These are phyloP conservation scores for Limnephilus rhombicus DNA, from an alignment of 2,888 invertebrate species.

Conservation along the genomic window DNA sequence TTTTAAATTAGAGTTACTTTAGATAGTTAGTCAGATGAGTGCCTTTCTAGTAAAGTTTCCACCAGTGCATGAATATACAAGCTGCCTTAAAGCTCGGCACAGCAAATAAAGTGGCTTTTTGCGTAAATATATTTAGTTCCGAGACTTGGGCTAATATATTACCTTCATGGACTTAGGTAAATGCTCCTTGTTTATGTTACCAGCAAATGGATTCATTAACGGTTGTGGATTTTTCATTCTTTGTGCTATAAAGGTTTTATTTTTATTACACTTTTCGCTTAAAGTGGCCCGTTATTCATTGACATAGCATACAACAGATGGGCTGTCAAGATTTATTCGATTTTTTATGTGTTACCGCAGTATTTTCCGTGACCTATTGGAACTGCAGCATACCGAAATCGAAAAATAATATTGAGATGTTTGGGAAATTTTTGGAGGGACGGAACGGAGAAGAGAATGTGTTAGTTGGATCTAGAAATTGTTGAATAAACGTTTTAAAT, in stretches of 20 bases:
- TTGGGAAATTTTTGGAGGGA: no score
- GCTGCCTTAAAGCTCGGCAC: not conserved
- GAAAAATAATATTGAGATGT: not conserved
- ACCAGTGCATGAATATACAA: not conserved
- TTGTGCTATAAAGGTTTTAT: conserved; percentile 4
- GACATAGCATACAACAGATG: not conserved
- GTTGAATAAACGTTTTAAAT: no score
- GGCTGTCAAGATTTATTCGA: not conserved
- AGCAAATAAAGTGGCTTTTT: conserved; percentile 33
- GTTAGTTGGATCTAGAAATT: no score
- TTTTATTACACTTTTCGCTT: not conserved
- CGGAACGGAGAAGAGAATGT: no score
- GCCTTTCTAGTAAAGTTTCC: not conserved
- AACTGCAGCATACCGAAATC: not conserved
- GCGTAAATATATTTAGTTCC: conserved; percentile 21
- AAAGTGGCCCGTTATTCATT: not conserved
- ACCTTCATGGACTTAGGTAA: conserved; percentile 20
- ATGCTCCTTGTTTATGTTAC: conserved; percentile 21
- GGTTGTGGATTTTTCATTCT: conserved; percentile 26
- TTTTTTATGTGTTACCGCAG: not conserved
- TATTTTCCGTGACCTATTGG: not conserved
- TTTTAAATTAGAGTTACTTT: no score
- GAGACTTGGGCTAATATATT: conserved; percentile 22
- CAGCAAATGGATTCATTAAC: conserved; percentile 36
- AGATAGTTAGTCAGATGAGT: not conserved